Conservation (phyloP, 2,888 invertebrate species). For the Dascillus cervinus region DNA sequence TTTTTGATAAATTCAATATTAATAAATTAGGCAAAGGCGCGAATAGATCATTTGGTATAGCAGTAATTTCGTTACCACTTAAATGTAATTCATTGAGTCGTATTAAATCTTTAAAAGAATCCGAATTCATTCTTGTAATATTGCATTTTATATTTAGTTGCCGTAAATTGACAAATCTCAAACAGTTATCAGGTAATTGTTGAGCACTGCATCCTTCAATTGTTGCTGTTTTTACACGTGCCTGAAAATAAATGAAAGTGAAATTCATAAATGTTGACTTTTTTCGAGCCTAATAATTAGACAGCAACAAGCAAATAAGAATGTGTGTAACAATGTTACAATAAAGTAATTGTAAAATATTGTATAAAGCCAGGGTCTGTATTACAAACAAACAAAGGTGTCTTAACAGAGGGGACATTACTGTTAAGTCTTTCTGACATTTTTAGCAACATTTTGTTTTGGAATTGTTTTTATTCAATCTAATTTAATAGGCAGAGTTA, state of each 20-base stretch:
- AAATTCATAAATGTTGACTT: too few species aligned
- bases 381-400: too few species aligned
- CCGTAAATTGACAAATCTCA: slow-evolving; percentile 14
- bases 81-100: slow-evolving; percentile 14
- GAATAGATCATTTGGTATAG: slow-evolving; percentile 20
- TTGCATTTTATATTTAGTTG: slow-evolving; percentile 12
- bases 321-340: too few species aligned
- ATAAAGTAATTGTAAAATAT: too few species aligned
- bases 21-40: slow-evolving; percentile 10
- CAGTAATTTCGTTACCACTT: slow-evolving; percentile 12
- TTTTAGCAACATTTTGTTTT: too few species aligned
- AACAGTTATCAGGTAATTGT: slow-evolving; percentile 4
- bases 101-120: slow-evolving; percentile 14
- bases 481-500: too few species aligned
- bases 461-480: too few species aligned
- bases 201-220: neutral
- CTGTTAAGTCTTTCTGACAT: too few species aligned
- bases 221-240: neutral
- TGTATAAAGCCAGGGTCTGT: too few species aligned
- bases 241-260: neutral
- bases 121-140: slow-evolving; percentile 11
- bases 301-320: too few species aligned
- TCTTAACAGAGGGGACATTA: too few species aligned
- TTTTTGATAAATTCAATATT: slow-evolving; percentile 16
- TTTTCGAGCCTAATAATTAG: too few species aligned